Base-by-base conservation (phyloP, 2,113 vertebrate species). In the Petrocephalus microphthalmus region DNA sequence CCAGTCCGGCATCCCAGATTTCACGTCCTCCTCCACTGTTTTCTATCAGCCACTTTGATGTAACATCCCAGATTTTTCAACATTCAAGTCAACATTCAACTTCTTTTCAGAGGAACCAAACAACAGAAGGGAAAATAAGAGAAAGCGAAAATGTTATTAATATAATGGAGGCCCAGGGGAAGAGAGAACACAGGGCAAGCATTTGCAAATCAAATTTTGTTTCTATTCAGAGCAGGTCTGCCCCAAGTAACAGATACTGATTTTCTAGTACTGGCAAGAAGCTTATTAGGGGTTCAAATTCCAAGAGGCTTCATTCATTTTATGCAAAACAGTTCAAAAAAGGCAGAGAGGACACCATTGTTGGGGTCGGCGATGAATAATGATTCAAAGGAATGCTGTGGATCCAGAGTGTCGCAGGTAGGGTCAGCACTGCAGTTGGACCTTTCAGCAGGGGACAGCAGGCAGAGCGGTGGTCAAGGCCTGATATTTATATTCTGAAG, bases 171-270 rank as follows among this genome's bases (percentile, higher is more conserved):
- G 84, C 45, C 51, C 51, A 54, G 52, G 52, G 51, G 84, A 49
- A 85, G 51, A 85, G 52, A 56, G 25, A 85, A 85, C 81, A 85
- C 45, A 83, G 81, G 81, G 45, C 81, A 83, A 85, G 52, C 49
- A 85, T 85, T 85, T 85, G 84, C 84, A 85, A 85, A 85, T 85
- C 84, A 85, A 54, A 52, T 85, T 85, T 53, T 54, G 15, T 56
- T 85, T 85, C 84, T 85, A 85, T 85, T 85, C 51, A 85, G 29
- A 85, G 52, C 7, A 85, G 49, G 29, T 33, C 52, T 85, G 84
- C 84, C 51, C 84, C 25, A 33, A 54, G 84, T 37, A 85, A 85
- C 22, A 85, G 84, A 54, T 25, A 33, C 51, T 51, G 15, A 52
- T 33, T 85, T 56, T 85, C 25, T 85, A 85, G 84, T 54, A 19